Evolutionary conservation across 2,888 invertebrate species (phyloP), one percentile per base, ranked within the genome.

Genomic region (Drosophila austrosaltans): DNA sequence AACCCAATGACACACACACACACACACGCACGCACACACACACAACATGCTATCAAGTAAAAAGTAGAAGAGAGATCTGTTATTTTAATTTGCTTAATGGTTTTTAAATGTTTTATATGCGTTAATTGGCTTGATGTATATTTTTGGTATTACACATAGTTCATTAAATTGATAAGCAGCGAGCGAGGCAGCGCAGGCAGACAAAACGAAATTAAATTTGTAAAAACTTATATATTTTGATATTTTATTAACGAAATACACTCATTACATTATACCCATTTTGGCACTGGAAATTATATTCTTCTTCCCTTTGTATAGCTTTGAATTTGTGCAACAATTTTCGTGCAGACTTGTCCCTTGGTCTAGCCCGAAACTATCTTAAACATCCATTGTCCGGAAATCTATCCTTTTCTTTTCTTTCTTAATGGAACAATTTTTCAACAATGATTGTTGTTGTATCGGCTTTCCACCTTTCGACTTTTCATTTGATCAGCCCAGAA

Each of bases 1-100:
- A 63, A 63, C 30, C 48, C 48, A 22, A 22, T 22, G 22, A 48
- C 22, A 22, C 48, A 10, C 22, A 22, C 48, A 48, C n/a, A n/a
- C n/a, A n/a, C n/a, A n/a, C n/a, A n/a, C n/a, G n/a, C n/a, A n/a
- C n/a, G n/a, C n/a, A n/a, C n/a, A n/a, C n/a, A n/a, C n/a, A n/a
- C n/a, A n/a, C n/a, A n/a, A n/a, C n/a, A n/a, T n/a, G 44, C 30
- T 10, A 25, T 36, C 22, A 48, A 53, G 53, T 28, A 53, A 53
- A 39, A 36, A 16, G 62, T 25, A 32, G n/a, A 36, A 36, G 39
- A 28, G 56, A 57, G 36, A 57, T 57, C 48, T 57, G 56, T 32
- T 57, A 57, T 57, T 57, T 57, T 69, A 69, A 72, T 69, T 48
- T 62, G 63, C 54, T 65, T 63, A 72, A 69, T 72, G 66, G 62